Evolutionary conservation across 2,888 invertebrate genomes (phyloP).

Genomic region (Apodemia duryi): DNA sequence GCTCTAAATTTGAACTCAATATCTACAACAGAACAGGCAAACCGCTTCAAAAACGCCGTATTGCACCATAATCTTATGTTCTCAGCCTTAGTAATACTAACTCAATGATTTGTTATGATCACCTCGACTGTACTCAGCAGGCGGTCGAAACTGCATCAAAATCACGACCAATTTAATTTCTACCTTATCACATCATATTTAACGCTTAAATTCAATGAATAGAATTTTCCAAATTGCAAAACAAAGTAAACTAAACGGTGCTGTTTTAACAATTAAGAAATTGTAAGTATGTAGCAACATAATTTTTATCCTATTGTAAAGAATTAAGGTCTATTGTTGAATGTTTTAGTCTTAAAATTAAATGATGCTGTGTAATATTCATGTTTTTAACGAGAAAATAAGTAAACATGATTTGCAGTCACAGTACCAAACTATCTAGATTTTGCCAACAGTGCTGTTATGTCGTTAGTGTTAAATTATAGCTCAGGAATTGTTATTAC

Average conservation of each 20-base stretch:
- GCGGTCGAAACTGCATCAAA: slow-evolving; percentile 43
- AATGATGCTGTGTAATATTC: slow-evolving; percentile 30
- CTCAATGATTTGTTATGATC: slow-evolving; percentile 74
- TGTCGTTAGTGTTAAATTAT: slow-evolving; percentile 1
- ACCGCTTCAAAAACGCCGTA: neutral
- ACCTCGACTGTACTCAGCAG: slow-evolving; percentile 60
- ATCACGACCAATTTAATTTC: slow-evolving; percentile 38
- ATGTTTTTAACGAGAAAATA: slow-evolving; percentile 11
- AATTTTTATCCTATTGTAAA: slow-evolving; percentile 34
- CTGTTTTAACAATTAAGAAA: slow-evolving; percentile 67
- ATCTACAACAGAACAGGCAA: too few relatives aligned
- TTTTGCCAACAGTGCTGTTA: neutral
- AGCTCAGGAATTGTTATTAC: neutral
- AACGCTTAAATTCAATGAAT: slow-evolving; percentile 37
- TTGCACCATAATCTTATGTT: slow-evolving; percentile 23
- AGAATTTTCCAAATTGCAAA: slow-evolving; percentile 53
- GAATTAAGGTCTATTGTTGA: slow-evolving; percentile 36
- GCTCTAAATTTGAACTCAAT: too few relatives aligned
- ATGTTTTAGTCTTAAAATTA: slow-evolving; percentile 37
- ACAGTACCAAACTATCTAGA: neutral
- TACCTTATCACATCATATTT: slow-evolving; percentile 35
- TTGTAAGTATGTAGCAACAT: slow-evolving; percentile 45
- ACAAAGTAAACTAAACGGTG: slow-evolving; percentile 68
- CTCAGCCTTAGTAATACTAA: slow-evolving; percentile 35
- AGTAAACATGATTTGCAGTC: slow-evolving; percentile 7